Base-by-base conservation (phyloP, 2,113 vertebrate genomes). In the Ascaphus truei region DNA sequence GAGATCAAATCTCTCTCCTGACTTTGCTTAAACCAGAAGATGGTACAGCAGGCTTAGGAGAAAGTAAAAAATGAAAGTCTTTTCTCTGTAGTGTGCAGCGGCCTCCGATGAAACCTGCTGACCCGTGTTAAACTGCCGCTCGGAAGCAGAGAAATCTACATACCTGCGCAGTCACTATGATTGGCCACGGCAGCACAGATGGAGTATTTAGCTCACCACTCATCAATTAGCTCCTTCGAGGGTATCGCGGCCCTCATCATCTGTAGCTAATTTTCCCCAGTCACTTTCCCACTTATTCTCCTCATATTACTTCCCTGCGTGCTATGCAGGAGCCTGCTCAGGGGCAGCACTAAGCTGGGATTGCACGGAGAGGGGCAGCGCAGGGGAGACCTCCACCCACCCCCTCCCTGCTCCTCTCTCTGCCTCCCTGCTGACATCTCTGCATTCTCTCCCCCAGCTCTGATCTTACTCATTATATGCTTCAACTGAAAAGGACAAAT, bases 101-200 rank as follows among this genome's bases (percentile, higher is more conserved):
- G 31, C 67, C 67, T 71, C 43, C n/a, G 53, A 33, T 34, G 31
- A 29, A 57, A 22, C 16, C 18, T 34, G 15, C 58, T 68, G 65
- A 74, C 72, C 72, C 72, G n/a, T 74, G 43, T n/a, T 63, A 25
- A 68, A 69, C 26, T 51, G 27, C 45, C 26, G 45, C 58, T 68
- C 61, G 51, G 43, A 63, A 69, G 61, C 67, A 57, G 61, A 62
- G 26, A 33, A 41, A 74, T 74, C 61, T 69, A 68, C 72, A 74
- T 74, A 69, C 51, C 59, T 63, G 65, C 56, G 33, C 72, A 69
- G 72, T 74, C 72, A 74, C 31, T 69, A 47, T 20, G 9, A 74
- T 74, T 74, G 59, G 72, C 57, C 59, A 69, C 59, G 36, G 48
- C 36, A 31, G 15, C 18, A 22, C 15, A 68, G 72, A 69, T 51